A percentile compares a stretch with the other conserved stretches of the same genome.
Evolutionary conservation across 2,797 vertebrate species (phyloP).

Genomic region (Eulemur mongoz): DNA sequence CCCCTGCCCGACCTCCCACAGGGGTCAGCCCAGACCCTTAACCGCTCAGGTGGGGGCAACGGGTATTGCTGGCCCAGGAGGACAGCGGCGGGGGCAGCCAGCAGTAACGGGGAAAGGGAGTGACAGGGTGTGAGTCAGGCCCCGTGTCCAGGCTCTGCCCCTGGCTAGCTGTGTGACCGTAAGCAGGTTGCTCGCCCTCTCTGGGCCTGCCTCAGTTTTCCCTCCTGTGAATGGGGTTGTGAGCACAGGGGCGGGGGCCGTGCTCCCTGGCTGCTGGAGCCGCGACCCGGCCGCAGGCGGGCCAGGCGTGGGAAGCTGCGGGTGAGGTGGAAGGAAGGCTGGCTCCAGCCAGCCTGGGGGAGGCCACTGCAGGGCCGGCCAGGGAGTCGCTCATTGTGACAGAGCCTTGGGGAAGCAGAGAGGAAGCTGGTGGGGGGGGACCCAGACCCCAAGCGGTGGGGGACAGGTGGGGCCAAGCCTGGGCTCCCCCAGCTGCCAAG

Average conservation of each 20-base stretch:
- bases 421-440: neutral
- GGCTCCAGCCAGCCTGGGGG: constrained; percentile 71
- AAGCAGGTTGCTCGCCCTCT: neutral
- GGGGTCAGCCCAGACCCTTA: neutral
- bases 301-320: constrained; percentile 1
- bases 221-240: neutral
- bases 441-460: neutral
- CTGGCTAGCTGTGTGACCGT: neutral
- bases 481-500: neutral
- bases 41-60: neutral
- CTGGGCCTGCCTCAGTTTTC: neutral
- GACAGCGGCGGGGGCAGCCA: too few relatives aligned
- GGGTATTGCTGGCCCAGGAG: neutral
- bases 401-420: neutral
- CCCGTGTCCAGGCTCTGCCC: fast-evolving
- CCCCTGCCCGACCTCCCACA: neutral
- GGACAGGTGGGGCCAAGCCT: neutral
- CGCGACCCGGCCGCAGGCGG: fast-evolving
- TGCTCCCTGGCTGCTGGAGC: neutral
- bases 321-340: constrained; percentile 62
- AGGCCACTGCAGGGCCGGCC: neutral
- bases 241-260: neutral
- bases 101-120: fast-evolving
- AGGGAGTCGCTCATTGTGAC: constrained; percentile 21
- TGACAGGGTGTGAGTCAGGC: neutral